These are phyloP conservation scores for Epirrhoe alternata DNA, from an alignment of 2,888 invertebrate genomes.

Conservation along the genomic window DNA sequence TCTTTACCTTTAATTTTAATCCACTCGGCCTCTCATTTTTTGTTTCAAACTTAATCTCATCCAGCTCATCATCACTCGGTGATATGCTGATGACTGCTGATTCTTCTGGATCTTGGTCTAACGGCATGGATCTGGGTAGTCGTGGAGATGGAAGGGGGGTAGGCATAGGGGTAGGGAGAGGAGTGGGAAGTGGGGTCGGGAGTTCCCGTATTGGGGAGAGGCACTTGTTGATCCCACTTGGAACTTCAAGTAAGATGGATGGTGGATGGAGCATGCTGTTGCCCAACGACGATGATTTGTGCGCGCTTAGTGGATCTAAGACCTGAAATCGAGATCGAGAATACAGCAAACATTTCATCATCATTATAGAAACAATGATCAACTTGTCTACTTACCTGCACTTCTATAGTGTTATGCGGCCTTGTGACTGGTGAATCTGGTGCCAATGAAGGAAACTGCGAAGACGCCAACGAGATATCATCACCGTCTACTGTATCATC, in stretches of 20 bases:
- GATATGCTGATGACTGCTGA: slow-evolving; percentile 47
- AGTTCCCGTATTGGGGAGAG: slow-evolving; percentile 92
- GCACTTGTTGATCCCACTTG: slow-evolving; percentile 90
- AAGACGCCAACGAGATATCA: slow-evolving; percentile 89
- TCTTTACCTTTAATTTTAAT: slow-evolving; percentile 69
- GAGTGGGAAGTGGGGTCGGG: slow-evolving; percentile 89
- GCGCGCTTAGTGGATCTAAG: slow-evolving; percentile 88
- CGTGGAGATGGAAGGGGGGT: slow-evolving; percentile 86
- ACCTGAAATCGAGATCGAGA: slow-evolving; percentile 70
- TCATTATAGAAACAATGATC: background rate
- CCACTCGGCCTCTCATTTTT: slow-evolving; percentile 67
- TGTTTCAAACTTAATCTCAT: slow-evolving; percentile 68
- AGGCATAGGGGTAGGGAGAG: slow-evolving; percentile 86
- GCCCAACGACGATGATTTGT: slow-evolving; percentile 84
- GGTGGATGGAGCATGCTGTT: slow-evolving; percentile 89
- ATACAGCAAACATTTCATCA: background rate
- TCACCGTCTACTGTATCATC: slow-evolving; percentile 89
- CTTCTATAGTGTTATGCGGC: slow-evolving; percentile 78
- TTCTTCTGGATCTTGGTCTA: slow-evolving; percentile 32
- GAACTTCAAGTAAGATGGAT: slow-evolving; percentile 91
- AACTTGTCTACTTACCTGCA: slow-evolving; percentile 62
- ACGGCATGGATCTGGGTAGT: slow-evolving; percentile 68
- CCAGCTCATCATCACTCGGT: slow-evolving; percentile 77
- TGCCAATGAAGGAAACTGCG: slow-evolving; percentile 82
- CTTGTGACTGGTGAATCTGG: slow-evolving; percentile 87